Evolutionary conservation across 2,113 vertebrate genomes (phyloP), one percentile per base, ranked within the genome.

Genomic region (Catharus fuscescens): DNA sequence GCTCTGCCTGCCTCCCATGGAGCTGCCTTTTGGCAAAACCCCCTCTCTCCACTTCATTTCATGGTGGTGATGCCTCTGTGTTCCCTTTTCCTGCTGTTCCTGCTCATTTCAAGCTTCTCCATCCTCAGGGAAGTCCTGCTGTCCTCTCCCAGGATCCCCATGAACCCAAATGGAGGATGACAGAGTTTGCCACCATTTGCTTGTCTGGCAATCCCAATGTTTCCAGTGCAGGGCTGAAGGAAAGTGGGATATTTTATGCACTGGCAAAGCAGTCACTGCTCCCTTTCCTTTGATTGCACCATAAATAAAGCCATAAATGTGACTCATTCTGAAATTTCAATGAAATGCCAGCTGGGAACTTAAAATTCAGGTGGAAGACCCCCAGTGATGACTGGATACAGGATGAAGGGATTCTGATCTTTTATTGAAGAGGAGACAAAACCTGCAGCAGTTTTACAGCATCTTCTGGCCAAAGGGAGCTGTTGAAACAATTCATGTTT

Each of bases 291-390:
- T 97, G 96, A 97, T 96, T 98, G 92, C 93, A 97, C 97, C 95
- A 60, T 97, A 97, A 98, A 98, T 97, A 97, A 98, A 98, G 96
- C 26, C 40, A 93, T 79, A 94, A 95, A 94, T 82, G 71, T 44
- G 8, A 93, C 91, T 95, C 95, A 95, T 96, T 89, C 83, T 78
- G 91, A 94, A 72, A 74, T 69, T 38, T 2, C 32, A 53, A 54
- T 38, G 86, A 94, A 85, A 89, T 59, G 48, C 71, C 66, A 42
- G 54, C 9, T 83, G 56, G 92, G 44, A 90, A 86, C 62, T 45
- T 56, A 61, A 78, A 95, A 87, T 92, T 96, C 14, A 40, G 70
- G 84, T 91, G n/a, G 74, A 36, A 94, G 62, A 52, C 29, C 64
- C 57, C 81, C 77, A 89, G 44, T 71, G 73, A 59, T 73, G 60